Percentiles rank a stretch among this genome's conserved stretches.
Conservation (phyloP, 2,888 invertebrate genomes). For the Lasioglossum leucozonium region DNA sequence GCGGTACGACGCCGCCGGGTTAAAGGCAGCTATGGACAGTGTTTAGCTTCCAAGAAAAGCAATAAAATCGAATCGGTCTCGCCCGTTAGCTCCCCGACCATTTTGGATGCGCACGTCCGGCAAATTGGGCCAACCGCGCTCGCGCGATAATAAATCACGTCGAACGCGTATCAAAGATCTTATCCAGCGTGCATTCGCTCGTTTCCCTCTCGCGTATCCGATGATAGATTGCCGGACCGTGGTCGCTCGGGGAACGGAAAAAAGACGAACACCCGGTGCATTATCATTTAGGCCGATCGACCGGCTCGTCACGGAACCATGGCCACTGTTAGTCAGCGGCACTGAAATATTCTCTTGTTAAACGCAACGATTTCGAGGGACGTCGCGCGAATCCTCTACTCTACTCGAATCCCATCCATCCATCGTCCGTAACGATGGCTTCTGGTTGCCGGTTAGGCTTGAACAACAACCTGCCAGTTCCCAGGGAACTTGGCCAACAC, state of each 20-base stretch:
- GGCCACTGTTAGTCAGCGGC: conserved; percentile 22
- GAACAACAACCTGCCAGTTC: background rate
- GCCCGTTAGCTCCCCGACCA: conserved; percentile 7
- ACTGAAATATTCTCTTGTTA: conserved; percentile 36
- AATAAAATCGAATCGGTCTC: background rate
- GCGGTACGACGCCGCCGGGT: no score
- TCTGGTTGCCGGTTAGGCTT: background rate
- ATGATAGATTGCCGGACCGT: conserved; percentile 53
- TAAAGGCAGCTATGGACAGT: background rate
- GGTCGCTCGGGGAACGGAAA: conserved; percentile 30
- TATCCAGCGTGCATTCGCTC: conserved; percentile 55
- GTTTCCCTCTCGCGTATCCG: conserved; percentile 49
- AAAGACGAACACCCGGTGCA: conserved; percentile 51
- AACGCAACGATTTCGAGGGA: conserved; percentile 41
- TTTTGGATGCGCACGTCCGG: conserved; percentile 31
- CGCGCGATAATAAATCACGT: conserved; percentile 63
- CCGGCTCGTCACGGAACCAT: conserved; percentile 53
- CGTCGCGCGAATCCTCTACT: background rate
- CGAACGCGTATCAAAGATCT: conserved; percentile 51
- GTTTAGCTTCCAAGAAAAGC: background rate
- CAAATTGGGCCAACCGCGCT: conserved; percentile 54
- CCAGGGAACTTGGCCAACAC: background rate
- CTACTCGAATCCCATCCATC: background rate
- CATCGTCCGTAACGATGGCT: background rate
- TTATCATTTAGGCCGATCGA: conserved; percentile 64